A percentile compares a stretch with the other conserved stretches of the same genome.
Evolutionary conservation across 2,113 vertebrate genomes (phyloP).

Genomic region (Galbula dea): DNA sequence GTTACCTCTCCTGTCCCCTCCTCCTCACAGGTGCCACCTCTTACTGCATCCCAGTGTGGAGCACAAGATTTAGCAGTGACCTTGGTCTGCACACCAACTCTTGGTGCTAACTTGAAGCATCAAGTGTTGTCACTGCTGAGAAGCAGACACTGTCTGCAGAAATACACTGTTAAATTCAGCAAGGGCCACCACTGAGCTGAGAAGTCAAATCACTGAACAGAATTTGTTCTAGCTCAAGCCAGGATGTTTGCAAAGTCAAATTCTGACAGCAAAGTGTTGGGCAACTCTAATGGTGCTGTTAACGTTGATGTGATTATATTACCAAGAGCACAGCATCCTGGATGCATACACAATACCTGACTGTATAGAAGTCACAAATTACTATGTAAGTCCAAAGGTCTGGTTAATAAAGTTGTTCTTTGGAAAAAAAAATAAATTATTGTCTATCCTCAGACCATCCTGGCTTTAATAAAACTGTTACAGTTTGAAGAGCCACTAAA

Average conservation of each 20-base stretch:
- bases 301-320: background rate
- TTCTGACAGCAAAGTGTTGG: background rate
- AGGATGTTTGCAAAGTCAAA: background rate
- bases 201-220: too few relatives aligned
- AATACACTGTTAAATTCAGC: too few relatives aligned
- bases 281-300: background rate
- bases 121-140: too few relatives aligned
- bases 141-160: too few relatives aligned
- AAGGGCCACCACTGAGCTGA: too few relatives aligned
- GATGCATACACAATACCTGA: background rate
- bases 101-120: too few relatives aligned
- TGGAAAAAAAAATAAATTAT: background rate
- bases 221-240: too few relatives aligned
- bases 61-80: too few relatives aligned
- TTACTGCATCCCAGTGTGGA: too few relatives aligned
- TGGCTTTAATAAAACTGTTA: background rate
- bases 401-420: conserved; percentile 22
- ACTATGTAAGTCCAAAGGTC: background rate
- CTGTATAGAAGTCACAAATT: background rate
- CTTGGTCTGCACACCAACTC: too few relatives aligned
- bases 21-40: too few relatives aligned
- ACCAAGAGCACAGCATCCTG: background rate
- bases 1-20: too few relatives aligned
- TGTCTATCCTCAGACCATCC: background rate
- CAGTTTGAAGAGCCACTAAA: background rate